Percentiles rank a stretch among this genome's conserved stretches.
Conservation (phyloP, 2,797 vertebrate genomes). For the Neomorphus geoffroyi region DNA sequence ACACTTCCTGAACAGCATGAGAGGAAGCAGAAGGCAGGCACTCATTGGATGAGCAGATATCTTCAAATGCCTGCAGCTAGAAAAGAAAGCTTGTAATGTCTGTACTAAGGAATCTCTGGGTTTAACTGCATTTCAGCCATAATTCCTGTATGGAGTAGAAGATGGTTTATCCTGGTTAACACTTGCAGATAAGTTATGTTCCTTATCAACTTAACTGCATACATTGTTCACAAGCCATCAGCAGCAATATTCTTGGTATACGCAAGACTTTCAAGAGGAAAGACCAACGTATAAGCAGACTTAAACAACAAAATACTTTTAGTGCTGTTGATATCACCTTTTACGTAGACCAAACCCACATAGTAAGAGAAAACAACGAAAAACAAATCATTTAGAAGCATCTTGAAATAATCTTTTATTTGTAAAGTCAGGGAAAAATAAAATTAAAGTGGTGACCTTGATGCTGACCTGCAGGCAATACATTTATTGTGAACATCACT, state of each 20-base stretch:
- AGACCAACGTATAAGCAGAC: neutral
- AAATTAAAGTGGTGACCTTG: neutral
- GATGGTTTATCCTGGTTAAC: neutral
- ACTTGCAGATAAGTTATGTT: neutral
- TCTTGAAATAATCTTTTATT: neutral
- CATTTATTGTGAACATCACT: neutral
- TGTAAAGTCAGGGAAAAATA: neutral
- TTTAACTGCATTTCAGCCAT: neutral
- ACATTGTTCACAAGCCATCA: neutral
- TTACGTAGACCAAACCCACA: neutral
- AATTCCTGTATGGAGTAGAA: neutral
- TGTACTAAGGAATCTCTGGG: neutral
- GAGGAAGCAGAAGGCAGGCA: neutral
- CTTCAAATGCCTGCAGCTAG: neutral
- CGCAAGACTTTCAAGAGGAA: slow-evolving; percentile 7
- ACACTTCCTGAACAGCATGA: neutral
- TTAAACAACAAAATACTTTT: slow-evolving; percentile 22
- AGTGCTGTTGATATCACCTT: neutral
- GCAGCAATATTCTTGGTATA: neutral
- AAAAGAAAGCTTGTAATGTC: neutral
- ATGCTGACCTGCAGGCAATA: neutral
- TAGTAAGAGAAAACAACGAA: neutral
- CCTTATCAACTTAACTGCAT: neutral
- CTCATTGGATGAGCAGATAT: neutral
- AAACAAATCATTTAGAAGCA: slow-evolving; percentile 8